A percentile compares a stretch with the other conserved stretches of the same genome.
phyloP scores from a whole-genome alignment of 2,113 vertebrate genomes.

The Nycticryphes semicollaris region DNA sequence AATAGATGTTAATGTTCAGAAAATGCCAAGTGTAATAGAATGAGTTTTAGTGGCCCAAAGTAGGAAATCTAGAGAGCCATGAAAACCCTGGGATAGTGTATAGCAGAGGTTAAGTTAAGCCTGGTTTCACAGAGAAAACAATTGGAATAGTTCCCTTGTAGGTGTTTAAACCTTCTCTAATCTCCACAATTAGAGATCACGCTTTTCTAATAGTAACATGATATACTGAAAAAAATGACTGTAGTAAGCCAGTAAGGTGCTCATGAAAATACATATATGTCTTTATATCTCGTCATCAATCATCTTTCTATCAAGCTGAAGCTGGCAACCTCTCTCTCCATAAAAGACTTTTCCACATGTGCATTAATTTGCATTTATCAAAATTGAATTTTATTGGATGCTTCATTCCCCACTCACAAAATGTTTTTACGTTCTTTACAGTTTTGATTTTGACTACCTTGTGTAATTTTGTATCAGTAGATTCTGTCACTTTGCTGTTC shows the following conservation, averaged over 20 bases:
- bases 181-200: neutral
- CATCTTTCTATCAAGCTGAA: neutral
- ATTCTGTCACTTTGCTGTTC: neutral
- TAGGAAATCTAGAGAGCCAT: neutral
- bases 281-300: neutral
- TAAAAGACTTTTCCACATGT: neutral
- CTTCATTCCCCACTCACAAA: neutral
- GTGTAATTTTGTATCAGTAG: neutral
- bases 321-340: neutral
- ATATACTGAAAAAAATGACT: neutral
- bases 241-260: neutral
- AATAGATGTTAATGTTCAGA: neutral
- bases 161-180: neutral
- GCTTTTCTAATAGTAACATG: neutral
- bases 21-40: neutral
- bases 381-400: neutral
- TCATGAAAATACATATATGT: neutral
- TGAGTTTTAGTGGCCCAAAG: neutral
- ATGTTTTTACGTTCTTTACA: neutral
- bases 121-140: neutral
- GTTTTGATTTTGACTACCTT: neutral
- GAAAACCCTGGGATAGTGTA: neutral
- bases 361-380: neutral
- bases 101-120: neutral
- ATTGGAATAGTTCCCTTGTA: neutral